These are phyloP conservation scores for Sminthurides aquaticus DNA, from an alignment of 2,888 invertebrate species.

Conservation along the genomic window DNA sequence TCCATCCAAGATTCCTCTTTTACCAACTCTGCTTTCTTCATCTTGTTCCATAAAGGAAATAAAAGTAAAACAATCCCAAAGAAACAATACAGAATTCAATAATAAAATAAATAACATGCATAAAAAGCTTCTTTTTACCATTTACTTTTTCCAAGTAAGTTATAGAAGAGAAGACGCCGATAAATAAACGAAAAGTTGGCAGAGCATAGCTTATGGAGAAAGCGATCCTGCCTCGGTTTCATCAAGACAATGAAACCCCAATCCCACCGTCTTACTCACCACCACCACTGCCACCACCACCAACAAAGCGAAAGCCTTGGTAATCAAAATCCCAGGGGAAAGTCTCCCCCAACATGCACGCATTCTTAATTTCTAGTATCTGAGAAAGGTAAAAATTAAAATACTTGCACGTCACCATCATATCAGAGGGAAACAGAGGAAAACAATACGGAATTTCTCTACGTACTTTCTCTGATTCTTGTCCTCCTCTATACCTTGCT, in stretches of 20 bases:
- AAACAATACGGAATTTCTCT: no score
- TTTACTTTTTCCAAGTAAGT: neutral
- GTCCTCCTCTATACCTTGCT: no score
- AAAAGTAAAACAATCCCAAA: neutral
- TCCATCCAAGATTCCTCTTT: no score
- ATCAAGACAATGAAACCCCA: no score
- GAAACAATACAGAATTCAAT: neutral
- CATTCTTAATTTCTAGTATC: constrained; percentile 31
- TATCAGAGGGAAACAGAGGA: constrained; percentile 10
- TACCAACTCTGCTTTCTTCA: no score
- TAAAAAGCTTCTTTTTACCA: neutral
- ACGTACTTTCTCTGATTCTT: no score
- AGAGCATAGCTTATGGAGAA: no score
- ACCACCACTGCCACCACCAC: neutral
- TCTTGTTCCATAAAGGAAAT: no score
- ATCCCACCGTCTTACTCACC: no score
- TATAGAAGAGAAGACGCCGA: no score
- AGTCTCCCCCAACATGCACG: constrained; percentile 22
- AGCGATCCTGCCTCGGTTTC: no score
- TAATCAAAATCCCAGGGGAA: neutral
- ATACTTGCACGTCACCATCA: constrained; percentile 4
- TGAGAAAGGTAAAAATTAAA: constrained; percentile 19
- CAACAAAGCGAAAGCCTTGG: neutral
- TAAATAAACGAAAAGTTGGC: no score
- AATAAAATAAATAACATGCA: neutral